phyloP scores from a whole-genome alignment of 2,888 invertebrate species.

The Tanypteryx hageni region DNA sequence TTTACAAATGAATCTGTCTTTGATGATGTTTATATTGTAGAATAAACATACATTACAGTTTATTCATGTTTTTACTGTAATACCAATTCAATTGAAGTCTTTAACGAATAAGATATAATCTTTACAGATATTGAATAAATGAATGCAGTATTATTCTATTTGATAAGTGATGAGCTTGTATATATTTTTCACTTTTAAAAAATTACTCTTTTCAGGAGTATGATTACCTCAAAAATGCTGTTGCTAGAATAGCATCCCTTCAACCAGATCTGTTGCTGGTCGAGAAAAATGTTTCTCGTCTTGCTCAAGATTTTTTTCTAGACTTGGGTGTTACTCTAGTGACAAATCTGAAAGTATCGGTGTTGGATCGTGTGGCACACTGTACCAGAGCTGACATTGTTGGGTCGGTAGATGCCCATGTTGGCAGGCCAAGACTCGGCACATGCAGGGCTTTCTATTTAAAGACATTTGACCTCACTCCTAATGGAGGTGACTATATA shows the following conservation, averaged over 20 bases:
- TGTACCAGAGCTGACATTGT: slow-evolving; percentile 89
- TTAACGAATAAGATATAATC: neutral
- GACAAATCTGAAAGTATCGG: slow-evolving; percentile 87
- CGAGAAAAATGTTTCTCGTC: slow-evolving; percentile 84
- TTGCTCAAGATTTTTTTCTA: slow-evolving; percentile 92
- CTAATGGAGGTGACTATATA: neutral
- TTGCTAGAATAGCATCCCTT: slow-evolving; percentile 87
- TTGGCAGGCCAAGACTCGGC: slow-evolving; percentile 88
- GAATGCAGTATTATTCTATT: neutral
- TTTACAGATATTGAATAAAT: neutral
- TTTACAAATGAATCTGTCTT: neutral
- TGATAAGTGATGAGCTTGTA: neutral
- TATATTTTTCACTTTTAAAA: neutral
- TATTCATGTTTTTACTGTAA: neutral
- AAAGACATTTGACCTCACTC: slow-evolving; percentile 75
- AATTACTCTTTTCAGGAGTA: slow-evolving; percentile 80
- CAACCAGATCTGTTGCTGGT: slow-evolving; percentile 91
- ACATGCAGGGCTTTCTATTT: slow-evolving; percentile 90
- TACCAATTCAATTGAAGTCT: neutral
- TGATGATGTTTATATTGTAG: neutral
- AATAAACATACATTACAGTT: neutral
- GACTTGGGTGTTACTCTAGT: slow-evolving; percentile 90
- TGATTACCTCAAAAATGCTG: slow-evolving; percentile 90
- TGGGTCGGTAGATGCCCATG: slow-evolving; percentile 91
- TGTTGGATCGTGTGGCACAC: slow-evolving; percentile 87